A percentile compares a stretch with the other conserved stretches of the same genome.
These are phyloP conservation scores for Boloria selene DNA, from an alignment of 2,888 invertebrate species.

Conservation along the genomic window DNA sequence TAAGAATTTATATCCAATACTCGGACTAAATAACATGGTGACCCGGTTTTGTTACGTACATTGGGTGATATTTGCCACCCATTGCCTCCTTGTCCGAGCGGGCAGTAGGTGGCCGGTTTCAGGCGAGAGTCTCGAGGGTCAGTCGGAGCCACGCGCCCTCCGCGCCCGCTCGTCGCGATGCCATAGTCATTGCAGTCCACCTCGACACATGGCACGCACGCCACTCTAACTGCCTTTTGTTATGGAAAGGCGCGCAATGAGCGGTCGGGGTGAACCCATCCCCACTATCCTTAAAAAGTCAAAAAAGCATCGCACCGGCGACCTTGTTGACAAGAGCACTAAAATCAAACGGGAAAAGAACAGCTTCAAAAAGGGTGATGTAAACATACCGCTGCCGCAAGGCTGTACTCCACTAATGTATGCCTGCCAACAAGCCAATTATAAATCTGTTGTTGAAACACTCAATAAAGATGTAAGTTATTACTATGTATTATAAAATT, in stretches of 20 bases:
- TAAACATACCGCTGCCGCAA: conserved; percentile 75
- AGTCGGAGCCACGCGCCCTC: conserved; percentile 77
- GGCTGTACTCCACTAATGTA: conserved; percentile 95
- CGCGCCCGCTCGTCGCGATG: conserved; percentile 72
- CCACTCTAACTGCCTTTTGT: conserved; percentile 55
- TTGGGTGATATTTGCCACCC: conserved; percentile 63
- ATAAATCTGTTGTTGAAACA: conserved; percentile 87
- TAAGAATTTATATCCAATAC: conserved; percentile 6
- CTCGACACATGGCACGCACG: conserved; percentile 53
- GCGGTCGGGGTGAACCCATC: conserved; percentile 73
- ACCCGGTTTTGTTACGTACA: conserved; percentile 67
- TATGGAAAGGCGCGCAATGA: conserved; percentile 74
- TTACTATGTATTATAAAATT: background rate
- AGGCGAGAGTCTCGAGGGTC: conserved; percentile 48
- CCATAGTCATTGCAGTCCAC: conserved; percentile 43
- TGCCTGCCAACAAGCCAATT: conserved; percentile 94
- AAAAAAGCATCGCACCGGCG: conserved; percentile 64
- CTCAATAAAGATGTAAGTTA: conserved; percentile 89
- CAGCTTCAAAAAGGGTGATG: conserved; percentile 64
- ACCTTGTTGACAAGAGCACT: conserved; percentile 72
- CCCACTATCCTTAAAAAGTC: conserved; percentile 77
- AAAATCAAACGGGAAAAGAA: conserved; percentile 74
- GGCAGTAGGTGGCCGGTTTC: conserved; percentile 54
- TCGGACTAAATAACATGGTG: conserved; percentile 54
- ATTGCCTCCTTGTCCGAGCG: conserved; percentile 62